Base-by-base conservation (phyloP, 2,797 vertebrate species). In the Periparus ater region DNA sequence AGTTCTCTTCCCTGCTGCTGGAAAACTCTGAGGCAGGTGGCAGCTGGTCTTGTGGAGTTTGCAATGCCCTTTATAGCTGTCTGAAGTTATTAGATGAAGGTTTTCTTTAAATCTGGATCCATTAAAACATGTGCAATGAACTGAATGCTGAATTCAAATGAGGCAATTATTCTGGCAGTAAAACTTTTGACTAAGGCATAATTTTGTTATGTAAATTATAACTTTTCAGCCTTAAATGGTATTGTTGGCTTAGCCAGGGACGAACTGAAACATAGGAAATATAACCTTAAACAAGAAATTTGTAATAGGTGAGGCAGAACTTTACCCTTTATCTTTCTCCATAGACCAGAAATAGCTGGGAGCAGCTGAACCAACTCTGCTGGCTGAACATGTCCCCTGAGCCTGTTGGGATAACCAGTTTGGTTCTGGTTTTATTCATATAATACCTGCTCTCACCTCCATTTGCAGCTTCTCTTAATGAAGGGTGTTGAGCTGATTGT, bases 161-260 rank as follows among this genome's bases (percentile, higher is more conserved):
- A 95, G 80, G 74, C 95, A 90, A 83, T 95, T 95, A 89, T 65
- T 95, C 85, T 95, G 91, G 95, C 93, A 91, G 67, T 81, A 87
- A 94, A 95, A 95, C 80, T 95, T 96, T 90, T 95, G 94, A 95
- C 89, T 94, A 87, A 95, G 85, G 89, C 94, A 86, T 81, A 92
- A 97, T 92, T 96, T 93, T 77, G 42, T 95, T 91, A 95, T 91
- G 91, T 93, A 96, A 93, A 94, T 94, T 71, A 53, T 23, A 94
- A 96, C 91, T 94, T 96, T 77, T 96, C 85, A 93, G 34, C 96
- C 83, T 93, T 87, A 94, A 94, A 93, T 85, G 78, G 88, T 95
- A 50, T 45, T 79, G 92, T 91, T 95, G 85, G 83, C 94, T 17
- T 48, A 79, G 71, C 50, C 48, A 11, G 85, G 42, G 62, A 82